Base-by-base conservation (phyloP, 2,113 vertebrate genomes). In the Anser brachyrhynchus region DNA sequence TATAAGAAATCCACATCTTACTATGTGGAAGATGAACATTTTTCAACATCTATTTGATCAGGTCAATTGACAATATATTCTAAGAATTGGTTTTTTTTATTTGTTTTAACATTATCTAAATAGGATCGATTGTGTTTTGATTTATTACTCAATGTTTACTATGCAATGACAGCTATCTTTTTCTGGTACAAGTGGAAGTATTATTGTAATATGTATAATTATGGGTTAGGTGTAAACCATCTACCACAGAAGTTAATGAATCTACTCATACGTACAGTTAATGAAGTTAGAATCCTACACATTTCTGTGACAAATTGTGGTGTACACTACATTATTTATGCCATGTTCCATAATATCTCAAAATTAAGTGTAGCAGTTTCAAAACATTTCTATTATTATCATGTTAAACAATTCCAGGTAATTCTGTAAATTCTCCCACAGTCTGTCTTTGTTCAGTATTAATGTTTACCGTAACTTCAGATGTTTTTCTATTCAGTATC, bases 31-130 rank as follows among this genome's bases (percentile, higher is more conserved):
- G 94, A 96, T 98, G 97, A 81, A 94, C 58, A 89, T 97, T 98
- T 98, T 98, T 97, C 98, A 98, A 97, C 97, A 98, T 97, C 96
- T 98, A 82, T 97, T 98, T 98, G 93, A 97, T 98, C 97, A 98
- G 97, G 97, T 98, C 97, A 76, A 59, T 67, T 83, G 71, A 44
- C 21, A 65, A 54, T 20, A 12, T 58, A 83, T 13, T 89, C 37
- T 72, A 37, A 80, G 37, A 84, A 11, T 46, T 54, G 49, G 21
- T 57, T 49, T 35, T 41, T 58, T 89, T 92, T 16, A 23, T 72
- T 41, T 58, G 0, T 20, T 49, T 49, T 49, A 61, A 49, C 28
- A 33, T 92, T 88, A 59, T 43, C 61, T 91, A 25, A 77, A 89
- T 58, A 54, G 35, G 6, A 54, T 59, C 51, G 59, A 5, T 54